Conservation (phyloP, 2,113 vertebrate genomes). For the Microtus montanus region DNA sequence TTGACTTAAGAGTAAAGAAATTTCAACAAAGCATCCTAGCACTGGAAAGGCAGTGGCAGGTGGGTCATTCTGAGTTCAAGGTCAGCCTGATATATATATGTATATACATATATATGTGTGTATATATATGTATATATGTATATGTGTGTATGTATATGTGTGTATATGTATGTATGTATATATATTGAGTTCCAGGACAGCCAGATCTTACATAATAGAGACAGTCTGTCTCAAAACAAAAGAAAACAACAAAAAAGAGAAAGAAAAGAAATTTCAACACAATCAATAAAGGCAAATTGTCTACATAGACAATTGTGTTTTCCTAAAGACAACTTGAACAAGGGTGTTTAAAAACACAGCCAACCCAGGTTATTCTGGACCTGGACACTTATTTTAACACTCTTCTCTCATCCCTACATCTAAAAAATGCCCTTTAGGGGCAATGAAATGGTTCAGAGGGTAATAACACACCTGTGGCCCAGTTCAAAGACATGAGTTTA, state of each 20-base stretch:
- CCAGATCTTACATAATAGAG: neutral
- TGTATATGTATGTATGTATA: neutral
- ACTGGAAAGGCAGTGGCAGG: neutral
- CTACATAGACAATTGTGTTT: neutral
- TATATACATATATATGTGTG: too few species aligned
- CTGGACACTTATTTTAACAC: neutral
- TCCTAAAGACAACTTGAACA: neutral
- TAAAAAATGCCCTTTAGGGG: neutral
- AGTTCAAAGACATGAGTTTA: neutral
- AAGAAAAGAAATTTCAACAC: neutral
- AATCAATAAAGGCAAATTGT: neutral
- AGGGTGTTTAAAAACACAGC: neutral
- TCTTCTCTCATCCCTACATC: neutral
- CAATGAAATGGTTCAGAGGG: neutral
- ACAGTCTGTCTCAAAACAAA: neutral
- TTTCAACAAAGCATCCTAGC: neutral
- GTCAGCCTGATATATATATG: neutral
- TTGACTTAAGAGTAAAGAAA: neutral
- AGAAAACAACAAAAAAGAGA: neutral
- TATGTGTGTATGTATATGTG: accelerated
- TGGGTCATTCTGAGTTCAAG: neutral
- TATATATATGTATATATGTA: accelerated
- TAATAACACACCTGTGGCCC: neutral
- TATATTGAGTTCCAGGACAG: neutral
- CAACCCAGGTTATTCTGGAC: neutral